Percentiles rank a stretch among this genome's conserved stretches.
phyloP scores from a whole-genome alignment of 2,113 vertebrate genomes.

The Ascaphus truei region DNA sequence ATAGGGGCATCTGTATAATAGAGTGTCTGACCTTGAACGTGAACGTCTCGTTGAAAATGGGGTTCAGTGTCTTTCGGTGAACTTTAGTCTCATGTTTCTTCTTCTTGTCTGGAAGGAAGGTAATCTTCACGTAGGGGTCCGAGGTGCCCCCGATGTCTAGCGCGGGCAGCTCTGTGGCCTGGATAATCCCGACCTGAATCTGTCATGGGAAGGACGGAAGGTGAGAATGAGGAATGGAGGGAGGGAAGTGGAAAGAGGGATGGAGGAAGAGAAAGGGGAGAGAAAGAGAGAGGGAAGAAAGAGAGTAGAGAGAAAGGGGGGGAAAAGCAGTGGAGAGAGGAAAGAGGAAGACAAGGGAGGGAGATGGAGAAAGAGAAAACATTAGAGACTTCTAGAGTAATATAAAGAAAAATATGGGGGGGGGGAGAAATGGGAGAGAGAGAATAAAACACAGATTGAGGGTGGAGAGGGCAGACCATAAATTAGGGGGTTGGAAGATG shows the following conservation, averaged over 20 bases:
- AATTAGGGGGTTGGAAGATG: too few species aligned
- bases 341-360: too few species aligned
- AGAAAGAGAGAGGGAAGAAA: not conserved
- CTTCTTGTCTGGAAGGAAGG: slow-evolving; percentile 95
- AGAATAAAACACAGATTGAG: too few species aligned
- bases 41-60: slow-evolving; percentile 93
- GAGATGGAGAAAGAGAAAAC: too few species aligned
- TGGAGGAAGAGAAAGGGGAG: not conserved
- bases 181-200: slow-evolving; percentile 91
- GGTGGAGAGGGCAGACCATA: too few species aligned
- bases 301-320: not conserved
- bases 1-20: too few species aligned
- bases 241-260: not conserved
- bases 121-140: slow-evolving; percentile 93
- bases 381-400: too few species aligned
- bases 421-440: too few species aligned
- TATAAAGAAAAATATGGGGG: too few species aligned
- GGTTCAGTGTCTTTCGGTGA: slow-evolving; percentile 94
- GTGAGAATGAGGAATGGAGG: too few species aligned
- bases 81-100: slow-evolving; percentile 97
- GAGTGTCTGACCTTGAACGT: slow-evolving; percentile 81
- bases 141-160: slow-evolving; percentile 95
- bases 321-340: too few species aligned
- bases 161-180: slow-evolving; percentile 90
- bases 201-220: too few species aligned